Evolutionary conservation across 2,888 invertebrate species (phyloP).

Genomic region (Julus scanicus): DNA sequence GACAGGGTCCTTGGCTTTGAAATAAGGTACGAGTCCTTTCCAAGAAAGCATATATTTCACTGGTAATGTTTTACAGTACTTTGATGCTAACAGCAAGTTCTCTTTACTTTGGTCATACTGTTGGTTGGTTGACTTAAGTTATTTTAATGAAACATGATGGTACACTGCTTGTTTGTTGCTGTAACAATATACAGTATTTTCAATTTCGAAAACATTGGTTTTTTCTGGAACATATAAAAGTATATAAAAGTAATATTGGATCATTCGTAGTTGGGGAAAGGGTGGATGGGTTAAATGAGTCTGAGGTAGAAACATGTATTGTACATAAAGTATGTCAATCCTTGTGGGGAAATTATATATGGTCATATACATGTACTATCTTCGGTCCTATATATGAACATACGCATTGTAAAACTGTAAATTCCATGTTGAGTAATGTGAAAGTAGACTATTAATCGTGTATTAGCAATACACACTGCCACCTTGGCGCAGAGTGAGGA

Average conservation of each 20-base stretch:
- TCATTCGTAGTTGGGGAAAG: neutral
- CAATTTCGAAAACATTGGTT: neutral
- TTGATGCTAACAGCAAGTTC: neutral
- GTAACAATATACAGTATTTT: neutral
- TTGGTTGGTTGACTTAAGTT: constrained; percentile 10
- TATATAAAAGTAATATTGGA: neutral
- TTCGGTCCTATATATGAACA: no score
- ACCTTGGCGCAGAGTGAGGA: no score
- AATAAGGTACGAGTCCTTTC: neutral
- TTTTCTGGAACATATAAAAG: neutral
- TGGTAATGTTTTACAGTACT: neutral
- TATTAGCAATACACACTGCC: no score
- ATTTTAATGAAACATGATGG: neutral
- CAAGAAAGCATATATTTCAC: neutral
- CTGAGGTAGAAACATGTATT: no score
- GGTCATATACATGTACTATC: no score
- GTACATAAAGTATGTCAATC: no score
- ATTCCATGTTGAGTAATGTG: no score
- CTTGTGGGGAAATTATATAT: no score
- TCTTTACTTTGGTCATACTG: neutral
- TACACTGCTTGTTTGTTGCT: neutral
- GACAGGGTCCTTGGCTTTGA: neutral
- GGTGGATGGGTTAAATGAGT: no score
- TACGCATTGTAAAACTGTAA: no score
- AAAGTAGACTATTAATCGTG: no score